Base-by-base conservation (phyloP, 2,113 vertebrate genomes). In the Marmota monax region DNA sequence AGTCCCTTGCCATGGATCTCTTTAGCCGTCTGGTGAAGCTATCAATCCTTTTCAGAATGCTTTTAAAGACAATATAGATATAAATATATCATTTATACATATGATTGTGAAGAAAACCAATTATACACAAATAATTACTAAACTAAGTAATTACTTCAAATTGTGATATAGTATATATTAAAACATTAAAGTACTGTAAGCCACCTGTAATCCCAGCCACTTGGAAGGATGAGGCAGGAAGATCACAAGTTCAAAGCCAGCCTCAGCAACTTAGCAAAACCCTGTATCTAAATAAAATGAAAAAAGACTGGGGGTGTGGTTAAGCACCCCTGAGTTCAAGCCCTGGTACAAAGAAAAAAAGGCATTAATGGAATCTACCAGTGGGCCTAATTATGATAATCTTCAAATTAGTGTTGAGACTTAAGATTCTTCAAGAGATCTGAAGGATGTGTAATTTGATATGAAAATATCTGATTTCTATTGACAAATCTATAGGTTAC, bases 381-480 rank as follows among this genome's bases (percentile, higher is more conserved):
- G 6, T 63, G 45, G 16, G 39, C 56, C 34, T 86, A n/a, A 51
- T 74, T 51, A 74, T 25, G 5, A 79, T 67, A 92, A 83, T 42
- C 25, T 93, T 88, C 77, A 92, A 61, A 73, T 10, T 53, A 85
- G 48, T 73, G 53, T 53, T 90, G 20, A 56, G 25, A 90, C 34
- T n/a, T 48, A 45, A 74, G 78, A 51, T 37, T 48, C 25, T 37
- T 48, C 25, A 90, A 85, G 67, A 89, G 69, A 53, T 76, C 42
- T 70, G 32, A 29, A 93, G 18, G 27, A 34, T 86, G 61, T 85
- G 5, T n/a, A 93, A 84, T 73, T 58, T 94, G 58, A 63, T 76
- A 39, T 5, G 10, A 83, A 96, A 91, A 82, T 83, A 89, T 7
- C 77, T 65, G 25, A 63, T 48, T 97, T 90, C 84, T 92, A 42